A percentile compares a stretch with the other conserved stretches of the same genome.
Evolutionary conservation across 2,113 vertebrate genomes (phyloP).

Genomic region (Pipra filicauda): DNA sequence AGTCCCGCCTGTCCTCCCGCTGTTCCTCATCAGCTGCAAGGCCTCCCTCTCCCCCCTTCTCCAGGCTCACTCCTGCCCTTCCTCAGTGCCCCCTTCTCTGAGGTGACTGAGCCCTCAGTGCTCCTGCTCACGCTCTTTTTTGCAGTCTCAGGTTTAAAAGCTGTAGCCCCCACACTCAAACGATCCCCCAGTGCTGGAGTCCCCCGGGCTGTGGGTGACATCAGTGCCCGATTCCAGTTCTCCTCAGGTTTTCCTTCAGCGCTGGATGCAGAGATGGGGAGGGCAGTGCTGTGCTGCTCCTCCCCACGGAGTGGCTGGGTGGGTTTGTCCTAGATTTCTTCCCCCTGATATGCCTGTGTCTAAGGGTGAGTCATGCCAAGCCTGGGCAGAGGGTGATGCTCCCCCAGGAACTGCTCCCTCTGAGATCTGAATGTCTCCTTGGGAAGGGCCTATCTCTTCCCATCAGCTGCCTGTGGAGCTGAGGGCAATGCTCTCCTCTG

Average conservation of each 20-base stretch:
- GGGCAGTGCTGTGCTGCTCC: not conserved
- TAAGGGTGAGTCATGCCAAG: not conserved
- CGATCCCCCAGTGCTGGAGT: accelerated
- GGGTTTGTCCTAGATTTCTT: not conserved
- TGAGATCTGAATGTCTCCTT: not conserved
- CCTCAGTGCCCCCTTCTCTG: not conserved
- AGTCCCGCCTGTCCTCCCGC: not conserved
- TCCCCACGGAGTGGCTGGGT: not conserved
- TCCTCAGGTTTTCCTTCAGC: accelerated
- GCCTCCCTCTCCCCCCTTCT: not conserved
- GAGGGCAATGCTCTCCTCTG: not conserved
- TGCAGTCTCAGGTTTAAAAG: not conserved
- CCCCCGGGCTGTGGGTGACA: accelerated
- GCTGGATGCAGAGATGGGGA: not conserved
- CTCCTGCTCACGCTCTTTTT: not conserved
- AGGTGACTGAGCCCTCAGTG: accelerated
- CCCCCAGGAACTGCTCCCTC: not conserved
- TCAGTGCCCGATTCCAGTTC: accelerated
- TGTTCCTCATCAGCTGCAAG: not conserved
- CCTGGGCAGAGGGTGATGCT: not conserved
- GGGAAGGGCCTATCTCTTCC: not conserved
- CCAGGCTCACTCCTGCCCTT: not conserved
- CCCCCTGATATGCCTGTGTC: not conserved
- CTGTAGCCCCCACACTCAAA: accelerated
- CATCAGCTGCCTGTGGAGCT: not conserved